These are phyloP conservation scores for Alsophila aescularia DNA, from an alignment of 2,888 invertebrate genomes.

Conservation along the genomic window DNA sequence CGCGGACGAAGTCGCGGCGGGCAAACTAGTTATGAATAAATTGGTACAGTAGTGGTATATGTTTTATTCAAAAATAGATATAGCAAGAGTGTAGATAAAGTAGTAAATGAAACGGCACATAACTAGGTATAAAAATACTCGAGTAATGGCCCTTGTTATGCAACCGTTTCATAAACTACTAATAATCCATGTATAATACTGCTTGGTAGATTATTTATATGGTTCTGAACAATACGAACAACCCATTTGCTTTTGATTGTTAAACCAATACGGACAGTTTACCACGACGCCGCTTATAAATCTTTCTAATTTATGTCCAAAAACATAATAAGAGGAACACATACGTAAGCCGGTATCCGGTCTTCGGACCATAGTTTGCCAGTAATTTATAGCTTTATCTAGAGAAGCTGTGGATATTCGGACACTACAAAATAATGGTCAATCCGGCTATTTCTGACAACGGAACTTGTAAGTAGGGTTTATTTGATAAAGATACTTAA, in stretches of 20 bases:
- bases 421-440: not conserved
- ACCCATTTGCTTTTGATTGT: constrained; percentile 47
- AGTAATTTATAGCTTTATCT: constrained; percentile 72
- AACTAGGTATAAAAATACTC: no score
- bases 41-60: no score
- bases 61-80: no score
- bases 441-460: not conserved
- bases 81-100: no score
- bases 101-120: no score
- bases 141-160: no score
- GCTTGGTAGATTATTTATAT: constrained; percentile 12
- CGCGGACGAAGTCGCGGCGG: no score
- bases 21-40: no score
- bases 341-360: constrained; percentile 67
- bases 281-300: constrained; percentile 56
- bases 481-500: no score
- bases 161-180: no score
- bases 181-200: constrained; percentile 4
- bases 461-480: not conserved
- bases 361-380: constrained; percentile 56
- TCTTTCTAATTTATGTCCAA: constrained; percentile 80
- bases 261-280: constrained; percentile 38
- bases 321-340: constrained; percentile 82
- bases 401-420: constrained; percentile 1
- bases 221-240: constrained; percentile 57